These are phyloP conservation scores for Rhodophaea formosa DNA, from an alignment of 2,888 invertebrate species.

Conservation along the genomic window DNA sequence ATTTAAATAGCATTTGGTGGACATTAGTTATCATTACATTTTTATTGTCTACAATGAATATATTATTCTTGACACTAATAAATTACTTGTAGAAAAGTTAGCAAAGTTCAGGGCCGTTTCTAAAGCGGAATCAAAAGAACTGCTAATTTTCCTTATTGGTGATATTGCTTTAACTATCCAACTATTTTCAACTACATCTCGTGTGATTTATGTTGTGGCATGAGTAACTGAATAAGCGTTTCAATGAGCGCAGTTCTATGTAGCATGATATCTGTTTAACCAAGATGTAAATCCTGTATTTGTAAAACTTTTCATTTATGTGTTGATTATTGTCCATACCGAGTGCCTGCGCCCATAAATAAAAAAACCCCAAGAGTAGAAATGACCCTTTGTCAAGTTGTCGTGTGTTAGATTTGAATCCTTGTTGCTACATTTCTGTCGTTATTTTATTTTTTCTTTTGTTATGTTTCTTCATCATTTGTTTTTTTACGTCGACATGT, in stretches of 20 bases:
- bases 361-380: constrained; percentile 77
- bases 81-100: too few species aligned
- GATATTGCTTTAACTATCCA: not conserved
- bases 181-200: not conserved
- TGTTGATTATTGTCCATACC: constrained; percentile 47
- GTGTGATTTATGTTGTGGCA: constrained; percentile 15
- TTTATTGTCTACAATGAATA: too few species aligned
- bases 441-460: constrained; percentile 27
- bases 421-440: constrained; percentile 33
- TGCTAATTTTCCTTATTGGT: too few species aligned
- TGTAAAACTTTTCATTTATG: constrained; percentile 23
- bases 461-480: constrained; percentile 21
- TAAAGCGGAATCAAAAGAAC: too few species aligned
- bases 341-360: constrained; percentile 70
- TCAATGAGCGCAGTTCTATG: constrained; percentile 26
- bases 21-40: too few species aligned
- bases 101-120: too few species aligned
- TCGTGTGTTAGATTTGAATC: constrained; percentile 41
- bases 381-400: constrained; percentile 39
- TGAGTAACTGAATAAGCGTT: constrained; percentile 18
- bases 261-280: constrained; percentile 28
- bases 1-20: too few species aligned
- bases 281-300: constrained; percentile 23
- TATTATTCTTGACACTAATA: too few species aligned
- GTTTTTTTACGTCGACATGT: constrained; percentile 16